Evolutionary conservation across 2,888 invertebrate genomes (phyloP), one percentile per base, ranked within the genome.

Genomic region (Scaptomyza polygonia): DNA sequence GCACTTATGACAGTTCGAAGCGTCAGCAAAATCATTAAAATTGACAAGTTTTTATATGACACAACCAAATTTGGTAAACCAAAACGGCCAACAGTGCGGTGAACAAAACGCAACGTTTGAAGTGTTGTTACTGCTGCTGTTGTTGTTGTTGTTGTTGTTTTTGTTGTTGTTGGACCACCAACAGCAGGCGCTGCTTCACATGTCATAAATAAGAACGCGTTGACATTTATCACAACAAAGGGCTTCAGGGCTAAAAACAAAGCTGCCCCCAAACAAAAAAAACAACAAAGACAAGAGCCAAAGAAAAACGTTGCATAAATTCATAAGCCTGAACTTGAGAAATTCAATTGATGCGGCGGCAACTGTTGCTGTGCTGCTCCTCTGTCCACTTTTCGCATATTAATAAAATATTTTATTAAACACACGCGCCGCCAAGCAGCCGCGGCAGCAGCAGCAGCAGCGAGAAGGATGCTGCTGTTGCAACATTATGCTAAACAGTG

Each of bases 171-270:
- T 32, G 77, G 86, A 85, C 86, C 88, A 86, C 88, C 85, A 70
- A 40, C 16, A 39, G 69, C 74, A 74, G 44, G 48, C 77, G 84
- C 82, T 80, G 79, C 59, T 75, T 82, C 88, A 81, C 83, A 90
- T 91, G 91, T 91, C 91, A 91, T 91, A 91, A 91, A 91, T 91
- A 91, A 91, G 89, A 87, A 89, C 84, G 89, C 91, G 89, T 90
- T 90, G 91, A 91, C 91, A 91, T 91, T 91, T 91, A 91, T 91
- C 91, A 91, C 91, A 91, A 84, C 88, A 86, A 88, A 86, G 86
- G 83, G 85, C 88, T 62, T 21, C 51, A 65, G 59, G 36, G 61
- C 64, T 40, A 55, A 67, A 39, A 64, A 67, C 55, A 75, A 72
- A 65, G 71, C 64, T 55, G 56, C 57, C 34, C 40, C 64, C 39